These are phyloP conservation scores for Clavelina lepadiformis DNA, from an alignment of 23 tunicate species.

Conservation along the genomic window DNA sequence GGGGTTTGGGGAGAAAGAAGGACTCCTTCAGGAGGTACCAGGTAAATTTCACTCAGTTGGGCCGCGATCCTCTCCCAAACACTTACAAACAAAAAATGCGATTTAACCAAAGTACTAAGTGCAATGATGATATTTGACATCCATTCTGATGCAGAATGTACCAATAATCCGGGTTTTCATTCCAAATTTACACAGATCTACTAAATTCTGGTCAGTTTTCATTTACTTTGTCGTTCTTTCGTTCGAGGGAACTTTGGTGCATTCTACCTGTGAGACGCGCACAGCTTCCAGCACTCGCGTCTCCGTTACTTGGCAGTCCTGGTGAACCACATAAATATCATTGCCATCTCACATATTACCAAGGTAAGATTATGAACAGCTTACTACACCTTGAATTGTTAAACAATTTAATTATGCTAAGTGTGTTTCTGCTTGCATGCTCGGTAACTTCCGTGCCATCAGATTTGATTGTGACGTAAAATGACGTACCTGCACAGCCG, in stretches of 20 bases:
- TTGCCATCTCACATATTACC: too few species aligned
- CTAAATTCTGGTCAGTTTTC: too few species aligned
- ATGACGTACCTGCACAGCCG: slow-evolving; percentile 42
- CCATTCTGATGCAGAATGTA: too few species aligned
- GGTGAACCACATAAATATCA: background rate
- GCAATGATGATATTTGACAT: too few species aligned
- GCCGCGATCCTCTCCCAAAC: slow-evolving; percentile 68
- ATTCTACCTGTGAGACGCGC: slow-evolving; percentile 57
- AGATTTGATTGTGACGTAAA: background rate
- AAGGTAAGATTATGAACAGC: too few species aligned
- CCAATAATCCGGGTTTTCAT: too few species aligned
- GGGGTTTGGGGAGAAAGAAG: slow-evolving; percentile 5
- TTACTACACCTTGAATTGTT: too few species aligned
- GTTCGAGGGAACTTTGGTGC: slow-evolving; percentile 1
- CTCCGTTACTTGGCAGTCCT: slow-evolving; percentile 61
- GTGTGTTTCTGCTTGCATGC: too few species aligned
- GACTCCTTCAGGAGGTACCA: slow-evolving; percentile 25
- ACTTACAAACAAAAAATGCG: slow-evolving; percentile 8
- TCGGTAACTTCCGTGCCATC: too few species aligned
- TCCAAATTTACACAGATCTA: too few species aligned
- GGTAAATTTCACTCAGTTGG: slow-evolving; percentile 40
- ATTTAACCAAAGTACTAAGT: too few species aligned
- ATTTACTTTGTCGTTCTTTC: background rate
- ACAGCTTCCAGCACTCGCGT: slow-evolving; percentile 76
- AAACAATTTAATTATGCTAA: background rate